phyloP scores from a whole-genome alignment of 2,797 vertebrate genomes.

The Anabacerthia variegaticeps region DNA sequence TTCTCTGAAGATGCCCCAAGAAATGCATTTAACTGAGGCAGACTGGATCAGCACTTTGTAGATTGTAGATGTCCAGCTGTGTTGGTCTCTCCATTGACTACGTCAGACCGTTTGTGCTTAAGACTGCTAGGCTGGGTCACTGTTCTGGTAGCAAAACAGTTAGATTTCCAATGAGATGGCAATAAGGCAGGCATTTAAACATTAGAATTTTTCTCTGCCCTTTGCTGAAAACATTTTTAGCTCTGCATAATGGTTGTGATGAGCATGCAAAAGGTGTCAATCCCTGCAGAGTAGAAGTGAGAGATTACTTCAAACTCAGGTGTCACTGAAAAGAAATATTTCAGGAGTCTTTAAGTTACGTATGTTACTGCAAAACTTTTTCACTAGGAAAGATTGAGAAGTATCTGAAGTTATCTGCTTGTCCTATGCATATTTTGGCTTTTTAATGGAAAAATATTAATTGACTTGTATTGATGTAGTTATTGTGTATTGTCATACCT shows the following conservation, averaged over 20 bases:
- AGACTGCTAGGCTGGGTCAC: neutral
- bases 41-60: neutral
- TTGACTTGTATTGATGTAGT: neutral
- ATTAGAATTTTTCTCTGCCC: neutral
- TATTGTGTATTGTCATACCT: neutral
- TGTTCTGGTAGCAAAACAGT: neutral
- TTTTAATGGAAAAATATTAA: neutral
- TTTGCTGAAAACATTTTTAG: neutral
- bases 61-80: neutral
- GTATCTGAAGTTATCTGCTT: neutral
- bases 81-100: neutral
- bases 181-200: neutral
- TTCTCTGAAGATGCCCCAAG: neutral
- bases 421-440: neutral
- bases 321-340: neutral
- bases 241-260: accelerated
- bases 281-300: neutral
- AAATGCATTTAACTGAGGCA: neutral
- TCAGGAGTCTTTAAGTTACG: neutral
- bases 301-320: neutral
- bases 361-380: neutral
- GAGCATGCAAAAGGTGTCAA: neutral
- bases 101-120: neutral
- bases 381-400: neutral
- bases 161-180: neutral